Base-by-base conservation (phyloP, 2,113 vertebrate genomes). In the Cinclus cinclus region DNA sequence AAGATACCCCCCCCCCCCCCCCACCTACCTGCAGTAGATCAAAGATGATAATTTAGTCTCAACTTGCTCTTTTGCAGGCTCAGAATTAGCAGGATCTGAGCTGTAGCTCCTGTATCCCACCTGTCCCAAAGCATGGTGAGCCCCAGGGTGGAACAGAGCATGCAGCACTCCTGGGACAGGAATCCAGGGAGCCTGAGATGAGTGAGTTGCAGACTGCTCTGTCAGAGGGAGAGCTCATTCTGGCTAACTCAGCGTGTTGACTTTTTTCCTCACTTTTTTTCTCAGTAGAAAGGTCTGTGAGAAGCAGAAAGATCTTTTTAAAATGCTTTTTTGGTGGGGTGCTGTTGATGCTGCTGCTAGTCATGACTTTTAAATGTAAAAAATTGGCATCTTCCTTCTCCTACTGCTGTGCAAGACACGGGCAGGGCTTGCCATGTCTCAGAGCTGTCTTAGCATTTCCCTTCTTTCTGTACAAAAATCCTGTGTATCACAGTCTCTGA, bases 81-180 rank as follows among this genome's bases (percentile, higher is more conserved):
- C 69, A 49, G 62, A 59, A 55, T 89, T 75, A 68, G n/a, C 56
- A 74, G 37, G 60, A 84, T 47, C 35, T 83, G 33, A 65, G 30
- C 30, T 0, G 0, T 25, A 55, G 33, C 39, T n/a, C 27, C 20
- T 2, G 16, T 73, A 42, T 55, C 2, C 1, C 42, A 20, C 77
- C 42, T 10, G 15, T 23, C 6, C 30, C 2, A 6, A 58, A 33
- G 56, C 28, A 3, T 2, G 35, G 35, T 3, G 8, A 60, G 56
- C 31, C 11, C 7, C 3, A 6, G 49, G n/a, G 23, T 2, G 1
- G 53, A 55, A 41, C 37, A 65, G 59, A 39, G 24, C 14, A 6
- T 2, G 10, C 53, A 13, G 13, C 4, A 0, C 31, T 81, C n/a
- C 50, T 87, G 81, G 14, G 20, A 9, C 2, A 3, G 37, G 59